Percentiles rank a stretch among this genome's conserved stretches.
These are phyloP conservation scores for Tetrax tetrax DNA, from an alignment of 2,113 vertebrate genomes.

Conservation along the genomic window DNA sequence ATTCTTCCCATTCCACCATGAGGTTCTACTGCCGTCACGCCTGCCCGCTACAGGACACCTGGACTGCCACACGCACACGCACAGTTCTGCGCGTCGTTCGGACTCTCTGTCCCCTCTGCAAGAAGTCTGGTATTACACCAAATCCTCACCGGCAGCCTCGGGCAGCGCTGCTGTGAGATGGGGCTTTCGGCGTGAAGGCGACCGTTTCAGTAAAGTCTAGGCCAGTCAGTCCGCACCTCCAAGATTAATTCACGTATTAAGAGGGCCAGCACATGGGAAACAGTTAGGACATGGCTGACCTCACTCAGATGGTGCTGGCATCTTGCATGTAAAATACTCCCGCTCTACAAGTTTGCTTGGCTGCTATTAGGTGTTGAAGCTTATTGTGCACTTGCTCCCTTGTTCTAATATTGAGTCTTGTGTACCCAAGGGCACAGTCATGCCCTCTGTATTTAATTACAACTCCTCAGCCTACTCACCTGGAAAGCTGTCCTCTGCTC, in stretches of 20 bases:
- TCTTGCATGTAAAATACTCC: neutral
- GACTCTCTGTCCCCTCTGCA: neutral
- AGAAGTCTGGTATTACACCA: neutral
- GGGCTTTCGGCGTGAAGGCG: accelerated
- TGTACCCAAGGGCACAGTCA: neutral
- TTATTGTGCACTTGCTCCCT: neutral
- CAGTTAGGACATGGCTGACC: neutral
- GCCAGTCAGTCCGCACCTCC: neutral
- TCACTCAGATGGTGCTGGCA: neutral
- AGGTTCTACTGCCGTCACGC: accelerated
- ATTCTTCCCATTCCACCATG: neutral
- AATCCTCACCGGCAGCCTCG: neutral
- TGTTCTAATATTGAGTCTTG: neutral
- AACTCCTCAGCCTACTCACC: neutral
- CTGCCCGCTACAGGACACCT: neutral
- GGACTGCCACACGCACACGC: accelerated
- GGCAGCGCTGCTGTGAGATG: neutral
- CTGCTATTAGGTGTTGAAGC: neutral
- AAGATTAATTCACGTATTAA: neutral
- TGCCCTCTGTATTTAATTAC: neutral
- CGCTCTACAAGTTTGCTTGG: neutral
- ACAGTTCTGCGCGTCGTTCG: accelerated
- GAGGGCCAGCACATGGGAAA: neutral
- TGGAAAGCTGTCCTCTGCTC: neutral
- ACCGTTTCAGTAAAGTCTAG: neutral